phyloP scores from a whole-genome alignment of 2,888 invertebrate species.

The Polydrusus tereticollis region DNA sequence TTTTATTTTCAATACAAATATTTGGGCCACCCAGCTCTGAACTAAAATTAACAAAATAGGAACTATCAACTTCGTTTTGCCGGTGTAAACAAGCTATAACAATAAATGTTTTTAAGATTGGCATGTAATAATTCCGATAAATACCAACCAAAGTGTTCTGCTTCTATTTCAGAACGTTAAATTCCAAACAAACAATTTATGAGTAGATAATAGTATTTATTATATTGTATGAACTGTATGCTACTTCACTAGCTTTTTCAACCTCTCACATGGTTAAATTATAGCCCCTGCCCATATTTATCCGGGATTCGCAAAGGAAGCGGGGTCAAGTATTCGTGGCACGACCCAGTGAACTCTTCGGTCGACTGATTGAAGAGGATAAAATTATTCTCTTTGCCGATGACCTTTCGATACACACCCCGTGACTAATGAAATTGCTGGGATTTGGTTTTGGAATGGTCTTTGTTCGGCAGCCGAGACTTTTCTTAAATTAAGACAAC shows the following conservation, averaged over 20 bases:
- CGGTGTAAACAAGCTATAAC: too few relatives aligned
- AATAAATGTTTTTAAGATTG: too few relatives aligned
- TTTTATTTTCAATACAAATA: too few relatives aligned
- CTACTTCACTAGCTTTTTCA: not conserved
- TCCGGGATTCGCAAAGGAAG: not conserved
- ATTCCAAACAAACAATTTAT: too few relatives aligned
- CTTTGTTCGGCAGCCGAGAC: not conserved
- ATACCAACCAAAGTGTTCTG: too few relatives aligned
- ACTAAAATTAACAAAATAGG: too few relatives aligned
- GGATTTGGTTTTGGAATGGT: not conserved
- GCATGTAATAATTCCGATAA: too few relatives aligned
- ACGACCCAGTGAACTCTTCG: slow-evolving; percentile 14
- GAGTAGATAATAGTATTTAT: too few relatives aligned
- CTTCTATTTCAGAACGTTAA: too few relatives aligned
- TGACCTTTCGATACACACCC: slow-evolving; percentile 8
- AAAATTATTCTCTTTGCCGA: slow-evolving; percentile 7
- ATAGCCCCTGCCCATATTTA: slow-evolving; percentile 8
- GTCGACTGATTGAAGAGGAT: not conserved
- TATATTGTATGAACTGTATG: too few relatives aligned
- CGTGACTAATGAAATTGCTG: not conserved
- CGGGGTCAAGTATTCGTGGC: slow-evolving; percentile 11
- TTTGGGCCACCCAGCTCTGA: too few relatives aligned
- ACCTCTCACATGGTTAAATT: not conserved
- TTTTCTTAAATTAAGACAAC: not conserved
- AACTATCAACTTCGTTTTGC: too few relatives aligned